A percentile compares a stretch with the other conserved stretches of the same genome.
Evolutionary conservation across 1,140 invertebrate species (phyloP).

Genomic region (Papilio machaon): DNA sequence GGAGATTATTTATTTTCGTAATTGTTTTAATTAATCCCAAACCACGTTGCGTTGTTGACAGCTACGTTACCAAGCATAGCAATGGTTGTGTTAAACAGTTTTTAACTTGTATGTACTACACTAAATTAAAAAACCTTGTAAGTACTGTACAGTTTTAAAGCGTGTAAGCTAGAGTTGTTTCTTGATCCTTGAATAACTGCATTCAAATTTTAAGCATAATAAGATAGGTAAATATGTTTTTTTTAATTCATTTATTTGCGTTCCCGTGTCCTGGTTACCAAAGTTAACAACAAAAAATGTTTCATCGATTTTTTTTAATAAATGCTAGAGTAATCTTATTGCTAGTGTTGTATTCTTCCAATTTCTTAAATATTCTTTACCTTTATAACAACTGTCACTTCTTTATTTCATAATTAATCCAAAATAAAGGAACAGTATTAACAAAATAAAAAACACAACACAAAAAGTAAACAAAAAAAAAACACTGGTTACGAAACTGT

Average conservation of each 20-base stretch:
- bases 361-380: constrained; percentile 6
- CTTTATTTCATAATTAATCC: constrained; percentile 30
- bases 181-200: not conserved
- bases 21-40: not conserved
- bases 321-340: not conserved
- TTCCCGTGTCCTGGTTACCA: not conserved
- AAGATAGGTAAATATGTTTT: not conserved
- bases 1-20: not conserved
- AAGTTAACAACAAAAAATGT: not conserved
- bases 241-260: not conserved
- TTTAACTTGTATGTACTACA: not conserved
- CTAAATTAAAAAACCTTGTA: not conserved
- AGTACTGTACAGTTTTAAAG: not conserved
- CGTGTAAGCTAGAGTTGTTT: not conserved
- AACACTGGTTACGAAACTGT: constrained; percentile 47
- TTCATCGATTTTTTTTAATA: not conserved
- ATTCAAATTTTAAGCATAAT: not conserved
- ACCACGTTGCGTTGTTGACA: not conserved
- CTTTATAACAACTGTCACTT: constrained; percentile 22
- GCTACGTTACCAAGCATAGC: not conserved
- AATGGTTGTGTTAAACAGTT: not conserved
- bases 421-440: constrained; percentile 27
- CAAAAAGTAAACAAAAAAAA: constrained; percentile 41
- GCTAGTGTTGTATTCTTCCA: not conserved
- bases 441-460: constrained; percentile 45